Evolutionary conservation across 2,888 invertebrate genomes (phyloP).

Genomic region (Acleris holmiana): DNA sequence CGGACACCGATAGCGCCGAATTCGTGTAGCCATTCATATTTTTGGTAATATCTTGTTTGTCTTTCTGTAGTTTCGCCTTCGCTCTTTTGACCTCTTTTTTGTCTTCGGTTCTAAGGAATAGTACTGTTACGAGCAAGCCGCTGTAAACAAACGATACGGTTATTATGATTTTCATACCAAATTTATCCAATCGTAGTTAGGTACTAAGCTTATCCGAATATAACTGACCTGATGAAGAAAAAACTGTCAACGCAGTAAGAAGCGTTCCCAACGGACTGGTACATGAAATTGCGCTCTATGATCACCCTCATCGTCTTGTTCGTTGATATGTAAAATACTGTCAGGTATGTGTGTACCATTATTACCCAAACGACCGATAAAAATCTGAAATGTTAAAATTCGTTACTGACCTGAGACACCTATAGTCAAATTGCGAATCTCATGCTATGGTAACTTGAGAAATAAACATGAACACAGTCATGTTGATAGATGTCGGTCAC

Average conservation of each 20-base stretch:
- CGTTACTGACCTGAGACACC: neutral
- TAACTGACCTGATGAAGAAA: slow-evolving; percentile 91
- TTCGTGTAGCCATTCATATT: slow-evolving; percentile 76
- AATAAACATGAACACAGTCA: too few relatives aligned
- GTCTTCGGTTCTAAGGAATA: slow-evolving; percentile 87
- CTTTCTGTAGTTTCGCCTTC: slow-evolving; percentile 48
- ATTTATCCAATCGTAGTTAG: neutral
- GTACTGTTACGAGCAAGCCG: slow-evolving; percentile 88
- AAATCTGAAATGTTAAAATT: slow-evolving; percentile 73
- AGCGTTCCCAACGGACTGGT: slow-evolving; percentile 93
- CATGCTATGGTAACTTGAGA: too few relatives aligned
- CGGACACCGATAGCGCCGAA: slow-evolving; percentile 70
- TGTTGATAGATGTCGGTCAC: slow-evolving; percentile 48
- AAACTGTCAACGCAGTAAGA: slow-evolving; percentile 94
- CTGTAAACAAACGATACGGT: slow-evolving; percentile 67
- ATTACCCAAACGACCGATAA: slow-evolving; percentile 93
- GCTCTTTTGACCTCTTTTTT: slow-evolving; percentile 71
- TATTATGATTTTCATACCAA: neutral
- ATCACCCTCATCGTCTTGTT: slow-evolving; percentile 89
- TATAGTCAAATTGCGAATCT: neutral
- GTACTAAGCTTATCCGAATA: neutral
- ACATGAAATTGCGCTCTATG: slow-evolving; percentile 90
- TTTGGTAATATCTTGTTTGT: slow-evolving; percentile 69
- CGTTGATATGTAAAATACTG: slow-evolving; percentile 90
- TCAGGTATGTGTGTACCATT: slow-evolving; percentile 93